These are phyloP conservation scores for Salvelinus fontinalis DNA, from an alignment of 2,113 vertebrate genomes.

Conservation along the genomic window DNA sequence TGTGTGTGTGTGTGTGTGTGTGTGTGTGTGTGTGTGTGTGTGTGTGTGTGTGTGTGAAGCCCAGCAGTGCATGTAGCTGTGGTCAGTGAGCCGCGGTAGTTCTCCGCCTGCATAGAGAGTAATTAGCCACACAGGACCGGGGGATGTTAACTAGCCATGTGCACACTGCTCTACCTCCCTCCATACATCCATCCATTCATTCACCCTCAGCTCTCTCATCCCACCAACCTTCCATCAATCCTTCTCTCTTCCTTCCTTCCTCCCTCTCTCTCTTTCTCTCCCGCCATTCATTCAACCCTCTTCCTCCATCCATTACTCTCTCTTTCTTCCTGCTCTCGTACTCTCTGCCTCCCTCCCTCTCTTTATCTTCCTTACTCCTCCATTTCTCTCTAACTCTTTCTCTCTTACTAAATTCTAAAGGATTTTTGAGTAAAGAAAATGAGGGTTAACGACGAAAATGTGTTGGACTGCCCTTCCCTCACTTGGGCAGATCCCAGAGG, in stretches of 20 bases:
- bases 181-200: conserved; percentile 18
- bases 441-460: conserved; percentile 30
- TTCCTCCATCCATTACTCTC: too few species aligned
- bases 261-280: too few species aligned
- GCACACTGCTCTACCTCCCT: conserved; percentile 43
- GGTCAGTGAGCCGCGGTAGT: conserved; percentile 66
- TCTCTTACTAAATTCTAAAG: conserved; percentile 8
- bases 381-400: conserved; percentile 43
- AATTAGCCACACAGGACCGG: conserved; percentile 78
- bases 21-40: conserved; percentile 21
- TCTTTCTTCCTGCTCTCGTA: too few species aligned
- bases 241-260: neutral
- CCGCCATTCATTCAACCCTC: neutral
- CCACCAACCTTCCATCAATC: conserved; percentile 57
- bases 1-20: conserved; percentile 12
- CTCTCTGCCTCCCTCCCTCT: neutral
- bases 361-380: neutral
- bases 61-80: conserved; percentile 43
- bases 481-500: neutral
- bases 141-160: conserved; percentile 72
- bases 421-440: conserved; percentile 14
- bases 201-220: conserved; percentile 46
- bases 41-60: conserved; percentile 37
- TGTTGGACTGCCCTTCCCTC: neutral
- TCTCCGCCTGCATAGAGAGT: conserved; percentile 65